phyloP scores from a whole-genome alignment of 2,797 vertebrate species.

The Enteromius paludinosus region DNA sequence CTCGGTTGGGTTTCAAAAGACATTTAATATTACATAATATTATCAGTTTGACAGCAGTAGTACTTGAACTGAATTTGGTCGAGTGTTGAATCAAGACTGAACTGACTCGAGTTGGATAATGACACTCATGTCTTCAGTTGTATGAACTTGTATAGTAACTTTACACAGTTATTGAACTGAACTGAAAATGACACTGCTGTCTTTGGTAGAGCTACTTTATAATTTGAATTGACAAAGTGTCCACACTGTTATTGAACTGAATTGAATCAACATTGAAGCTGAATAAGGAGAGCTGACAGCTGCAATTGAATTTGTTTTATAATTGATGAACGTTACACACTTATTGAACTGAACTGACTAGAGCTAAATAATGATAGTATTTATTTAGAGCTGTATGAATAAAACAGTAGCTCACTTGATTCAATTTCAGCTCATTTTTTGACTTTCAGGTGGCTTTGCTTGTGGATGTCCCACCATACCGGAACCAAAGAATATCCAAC shows the following conservation, averaged over 20 bases:
- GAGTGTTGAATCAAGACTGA: background rate
- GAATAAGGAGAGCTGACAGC: background rate
- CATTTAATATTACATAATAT: background rate
- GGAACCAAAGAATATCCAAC: constrained; percentile 88
- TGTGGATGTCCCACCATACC: constrained; percentile 92
- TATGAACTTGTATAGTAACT: background rate
- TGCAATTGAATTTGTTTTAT: background rate
- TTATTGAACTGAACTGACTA: background rate
- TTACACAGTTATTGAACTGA: background rate
- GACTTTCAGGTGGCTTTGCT: constrained; percentile 84
- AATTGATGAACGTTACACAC: background rate
- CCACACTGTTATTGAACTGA: background rate
- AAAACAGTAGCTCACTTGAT: background rate
- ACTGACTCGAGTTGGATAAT: background rate
- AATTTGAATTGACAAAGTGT: background rate
- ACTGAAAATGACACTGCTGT: background rate
- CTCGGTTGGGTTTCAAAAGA: background rate
- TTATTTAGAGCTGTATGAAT: background rate
- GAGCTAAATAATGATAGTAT: background rate
- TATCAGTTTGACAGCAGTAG: background rate
- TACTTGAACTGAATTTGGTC: background rate
- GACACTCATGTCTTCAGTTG: background rate
- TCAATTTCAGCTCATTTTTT: constrained; percentile 10
- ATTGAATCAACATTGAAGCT: background rate
- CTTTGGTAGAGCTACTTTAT: background rate